Conservation (phyloP, 2,113 vertebrate genomes). For the Pteruthius melanotis region DNA sequence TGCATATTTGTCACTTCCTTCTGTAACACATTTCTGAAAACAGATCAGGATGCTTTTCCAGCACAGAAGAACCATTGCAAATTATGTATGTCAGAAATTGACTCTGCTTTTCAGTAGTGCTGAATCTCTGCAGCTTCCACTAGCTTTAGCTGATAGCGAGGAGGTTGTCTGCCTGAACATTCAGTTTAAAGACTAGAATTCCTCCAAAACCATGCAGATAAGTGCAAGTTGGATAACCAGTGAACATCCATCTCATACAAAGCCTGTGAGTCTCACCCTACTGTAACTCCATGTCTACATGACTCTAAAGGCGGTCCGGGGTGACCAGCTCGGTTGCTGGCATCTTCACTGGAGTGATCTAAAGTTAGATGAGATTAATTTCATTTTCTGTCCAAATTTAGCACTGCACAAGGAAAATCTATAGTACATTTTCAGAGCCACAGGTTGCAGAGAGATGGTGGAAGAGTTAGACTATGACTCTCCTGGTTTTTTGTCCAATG, state of each 20-base stretch:
- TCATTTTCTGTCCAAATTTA: neutral
- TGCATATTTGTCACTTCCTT: neutral
- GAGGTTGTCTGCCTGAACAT: neutral
- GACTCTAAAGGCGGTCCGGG: neutral
- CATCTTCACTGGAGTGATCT: neutral
- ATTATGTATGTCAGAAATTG: neutral
- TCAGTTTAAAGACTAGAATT: neutral
- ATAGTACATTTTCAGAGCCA: neutral
- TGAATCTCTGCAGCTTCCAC: neutral
- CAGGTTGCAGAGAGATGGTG: neutral
- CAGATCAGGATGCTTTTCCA: neutral
- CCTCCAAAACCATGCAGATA: rapidly evolving
- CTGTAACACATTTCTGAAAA: neutral
- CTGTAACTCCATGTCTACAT: neutral
- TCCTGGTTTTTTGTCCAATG: neutral
- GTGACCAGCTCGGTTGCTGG: neutral
- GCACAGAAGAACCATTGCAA: neutral
- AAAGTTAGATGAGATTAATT: neutral
- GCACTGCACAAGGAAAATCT: neutral
- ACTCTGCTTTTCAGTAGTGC: neutral
- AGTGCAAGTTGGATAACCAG: neutral
- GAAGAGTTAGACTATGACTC: neutral
- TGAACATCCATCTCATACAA: neutral
- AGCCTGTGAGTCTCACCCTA: neutral
- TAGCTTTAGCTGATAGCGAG: neutral